Conservation (phyloP, 1,140 invertebrate species). For the Lepidotrigona ventralis region DNA sequence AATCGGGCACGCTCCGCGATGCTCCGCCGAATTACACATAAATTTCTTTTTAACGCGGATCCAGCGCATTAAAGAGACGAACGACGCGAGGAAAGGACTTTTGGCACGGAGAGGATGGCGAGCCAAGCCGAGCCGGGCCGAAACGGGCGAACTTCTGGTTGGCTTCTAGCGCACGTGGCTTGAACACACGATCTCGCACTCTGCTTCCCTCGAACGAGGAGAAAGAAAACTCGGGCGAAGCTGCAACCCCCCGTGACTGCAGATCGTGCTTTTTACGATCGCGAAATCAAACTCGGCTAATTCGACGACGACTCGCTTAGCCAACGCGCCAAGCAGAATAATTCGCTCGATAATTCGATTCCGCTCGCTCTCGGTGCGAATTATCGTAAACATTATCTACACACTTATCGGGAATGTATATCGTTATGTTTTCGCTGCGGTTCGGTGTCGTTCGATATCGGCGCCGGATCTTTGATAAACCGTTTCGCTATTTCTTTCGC, state of each 20-base stretch:
- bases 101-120: neutral
- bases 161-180: neutral
- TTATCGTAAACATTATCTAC: neutral
- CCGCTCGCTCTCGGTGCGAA: neutral
- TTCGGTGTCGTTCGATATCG: neutral
- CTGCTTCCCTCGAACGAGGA: no score
- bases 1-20: constrained; percentile 2
- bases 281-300: neutral
- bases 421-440: constrained; percentile 21
- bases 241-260: neutral
- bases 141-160: neutral
- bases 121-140: no score
- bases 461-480: constrained; percentile 26
- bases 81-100: constrained; percentile 12
- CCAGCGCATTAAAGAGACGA: constrained; percentile 20
- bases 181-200: neutral
- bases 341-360: constrained; percentile 6
- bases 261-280: neutral
- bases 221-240: constrained; percentile 3
- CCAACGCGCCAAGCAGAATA: neutral
- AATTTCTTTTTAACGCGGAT: constrained; percentile 27
- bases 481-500: neutral
- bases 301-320: neutral
- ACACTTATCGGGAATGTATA: constrained; percentile 7
- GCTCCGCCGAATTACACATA: constrained; percentile 27